These are phyloP conservation scores for Dicyrtoma fusca DNA, from an alignment of 2,888 invertebrate genomes.

Conservation along the genomic window DNA sequence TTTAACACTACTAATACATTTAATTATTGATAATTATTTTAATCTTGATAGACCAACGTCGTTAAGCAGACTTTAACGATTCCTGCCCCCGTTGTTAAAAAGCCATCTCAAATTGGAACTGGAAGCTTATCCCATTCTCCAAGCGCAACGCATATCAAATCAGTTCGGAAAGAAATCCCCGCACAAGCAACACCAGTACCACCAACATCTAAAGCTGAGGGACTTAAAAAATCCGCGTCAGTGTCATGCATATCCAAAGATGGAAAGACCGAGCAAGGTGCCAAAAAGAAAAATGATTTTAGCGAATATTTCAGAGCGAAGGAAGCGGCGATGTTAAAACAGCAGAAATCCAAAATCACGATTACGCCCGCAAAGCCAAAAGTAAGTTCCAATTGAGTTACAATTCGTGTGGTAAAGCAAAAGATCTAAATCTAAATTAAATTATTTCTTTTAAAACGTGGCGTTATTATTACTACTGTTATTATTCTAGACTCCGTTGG, in stretches of 20 bases:
- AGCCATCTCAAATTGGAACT: background rate
- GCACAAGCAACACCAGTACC: background rate
- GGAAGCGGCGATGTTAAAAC: conserved; percentile 12
- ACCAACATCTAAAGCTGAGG: background rate
- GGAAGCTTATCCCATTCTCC: background rate
- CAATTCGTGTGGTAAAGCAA: too few species aligned
- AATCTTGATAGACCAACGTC: background rate
- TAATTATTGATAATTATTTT: too few species aligned
- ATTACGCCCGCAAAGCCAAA: background rate
- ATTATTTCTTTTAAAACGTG: too few species aligned
- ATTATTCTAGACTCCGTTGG: too few species aligned
- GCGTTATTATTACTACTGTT: too few species aligned
- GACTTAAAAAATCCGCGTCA: background rate
- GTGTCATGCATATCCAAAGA: background rate
- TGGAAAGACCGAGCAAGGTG: background rate
- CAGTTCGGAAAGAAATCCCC: background rate
- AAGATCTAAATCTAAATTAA: too few species aligned
- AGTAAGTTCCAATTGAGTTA: too few species aligned
- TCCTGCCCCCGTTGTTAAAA: background rate
- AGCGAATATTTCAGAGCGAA: conserved; percentile 35
- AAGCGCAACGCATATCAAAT: background rate
- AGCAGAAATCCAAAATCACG: conserved; percentile 6
- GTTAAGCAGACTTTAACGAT: too few species aligned
- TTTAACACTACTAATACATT: too few species aligned
- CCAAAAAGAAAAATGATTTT: conserved; percentile 32